Base-by-base conservation (phyloP, 64 coral and sea anemone genomes). In the Dendrophyllia cribrosa region DNA sequence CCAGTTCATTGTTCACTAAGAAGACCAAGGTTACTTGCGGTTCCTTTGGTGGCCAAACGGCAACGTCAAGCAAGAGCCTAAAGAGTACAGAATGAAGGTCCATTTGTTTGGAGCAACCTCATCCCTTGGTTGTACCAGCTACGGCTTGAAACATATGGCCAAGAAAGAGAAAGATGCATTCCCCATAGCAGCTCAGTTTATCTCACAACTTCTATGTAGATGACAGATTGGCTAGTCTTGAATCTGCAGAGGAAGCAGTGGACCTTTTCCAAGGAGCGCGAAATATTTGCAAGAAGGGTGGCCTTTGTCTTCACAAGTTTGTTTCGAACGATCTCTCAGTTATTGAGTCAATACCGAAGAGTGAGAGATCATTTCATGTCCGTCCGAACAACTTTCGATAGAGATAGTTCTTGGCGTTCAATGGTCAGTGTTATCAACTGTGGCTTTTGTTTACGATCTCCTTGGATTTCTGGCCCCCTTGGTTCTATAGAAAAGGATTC, bases 241-340 rank as follows among this genome's bases (percentile, higher is more conserved):
- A 78, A 58, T 59, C 83, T 19, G 83, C 21, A 51, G 6, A 86
- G 20, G 6, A 86, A 66, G 83, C 83, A 49, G 11, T 48, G 4
- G 50, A 70, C 20, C 61, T 70, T 45, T 53, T 86, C 19, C 2
- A 2, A 66, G 67, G 15, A 52, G 67, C 45, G 48, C 19, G 22
- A 24, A 34, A 52, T 0, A 70, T 86, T 52, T 86, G 83, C 21
- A 17, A 66, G 45, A 70, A 86, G 65, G 46, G 59, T 14, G 48
- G 83, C 10, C 26, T 86, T 86, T 24, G 45, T 26, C 43, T 86
- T 65, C 83, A 86, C 44, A 86, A 86, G 65, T 86, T 86, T 51
- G 51, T 70, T 24, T 46, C 59, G 24, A 86, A 86, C 17, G 45
- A 51, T 66, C 6, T 50, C 44, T 8, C 53, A 20, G 63, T 86